Conservation (phyloP, 2,113 vertebrate species). For the Neoarius graeffei region DNA sequence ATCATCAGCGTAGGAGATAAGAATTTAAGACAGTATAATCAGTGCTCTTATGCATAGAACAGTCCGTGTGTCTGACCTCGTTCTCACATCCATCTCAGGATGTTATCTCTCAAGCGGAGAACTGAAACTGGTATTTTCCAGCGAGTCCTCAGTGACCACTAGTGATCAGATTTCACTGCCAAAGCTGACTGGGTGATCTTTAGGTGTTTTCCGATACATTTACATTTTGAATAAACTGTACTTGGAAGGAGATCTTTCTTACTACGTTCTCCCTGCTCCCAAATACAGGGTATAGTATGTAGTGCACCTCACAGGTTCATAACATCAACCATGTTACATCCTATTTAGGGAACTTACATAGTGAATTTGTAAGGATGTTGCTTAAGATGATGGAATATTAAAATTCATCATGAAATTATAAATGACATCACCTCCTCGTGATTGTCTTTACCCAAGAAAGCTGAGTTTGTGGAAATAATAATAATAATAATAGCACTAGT, state of each 20-base stretch:
- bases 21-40: not conserved
- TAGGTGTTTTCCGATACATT: not conserved
- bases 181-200: not conserved
- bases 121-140: not conserved
- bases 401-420: not conserved
- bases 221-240: not conserved
- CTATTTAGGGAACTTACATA: not conserved
- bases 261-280: not conserved
- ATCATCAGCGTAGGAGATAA: not conserved
- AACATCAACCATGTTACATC: not conserved
- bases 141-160: not conserved
- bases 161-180: not conserved
- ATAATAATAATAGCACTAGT: too few species aligned
- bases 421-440: not conserved
- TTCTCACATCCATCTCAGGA: not conserved
- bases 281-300: not conserved
- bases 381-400: not conserved
- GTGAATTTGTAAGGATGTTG: not conserved
- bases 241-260: not conserved
- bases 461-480: too few species aligned
- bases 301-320: not conserved
- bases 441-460: not conserved
- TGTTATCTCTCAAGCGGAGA: not conserved
- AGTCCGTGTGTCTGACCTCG: not conserved
- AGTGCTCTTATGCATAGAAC: not conserved